Conservation (phyloP, 2,888 invertebrate species). For the Ormyrus labotus region DNA sequence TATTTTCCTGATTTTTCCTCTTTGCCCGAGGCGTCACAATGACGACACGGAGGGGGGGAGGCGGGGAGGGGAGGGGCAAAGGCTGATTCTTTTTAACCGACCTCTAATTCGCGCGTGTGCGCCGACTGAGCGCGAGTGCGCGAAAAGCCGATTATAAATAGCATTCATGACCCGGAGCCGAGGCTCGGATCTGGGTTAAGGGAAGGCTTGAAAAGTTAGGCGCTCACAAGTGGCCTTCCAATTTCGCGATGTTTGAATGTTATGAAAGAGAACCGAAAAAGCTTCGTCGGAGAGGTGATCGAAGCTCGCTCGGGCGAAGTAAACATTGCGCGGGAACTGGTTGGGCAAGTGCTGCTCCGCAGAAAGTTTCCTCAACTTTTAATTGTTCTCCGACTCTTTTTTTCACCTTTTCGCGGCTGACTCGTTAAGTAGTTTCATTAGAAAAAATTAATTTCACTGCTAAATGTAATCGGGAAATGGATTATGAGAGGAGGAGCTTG, state of each 20-base stretch:
- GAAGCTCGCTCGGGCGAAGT: neutral
- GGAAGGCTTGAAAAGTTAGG: constrained; percentile 27
- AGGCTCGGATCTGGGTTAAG: constrained; percentile 44
- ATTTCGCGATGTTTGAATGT: constrained; percentile 39
- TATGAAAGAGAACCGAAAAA: neutral
- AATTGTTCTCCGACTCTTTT: too few species aligned
- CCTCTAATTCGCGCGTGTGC: neutral
- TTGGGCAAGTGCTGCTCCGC: too few species aligned
- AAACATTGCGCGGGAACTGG: neutral
- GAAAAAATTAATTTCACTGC: too few species aligned
- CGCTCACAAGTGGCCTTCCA: constrained; percentile 36
- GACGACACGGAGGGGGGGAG: constrained; percentile 1
- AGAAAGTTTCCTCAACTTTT: too few species aligned
- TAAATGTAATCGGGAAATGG: too few species aligned
- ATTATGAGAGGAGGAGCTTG: too few species aligned
- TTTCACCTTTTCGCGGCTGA: too few species aligned
- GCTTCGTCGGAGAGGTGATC: neutral
- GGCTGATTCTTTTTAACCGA: constrained; percentile 1
- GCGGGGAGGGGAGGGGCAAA: neutral
- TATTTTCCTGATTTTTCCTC: constrained; percentile 21
- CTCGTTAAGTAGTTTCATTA: too few species aligned
- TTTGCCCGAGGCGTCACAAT: neutral
- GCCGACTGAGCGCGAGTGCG: neutral
- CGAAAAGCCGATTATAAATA: constrained; percentile 50
- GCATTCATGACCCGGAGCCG: constrained; percentile 16